These are phyloP conservation scores for Syrmaticus mikado DNA, from an alignment of 2,113 vertebrate genomes.

Conservation along the genomic window DNA sequence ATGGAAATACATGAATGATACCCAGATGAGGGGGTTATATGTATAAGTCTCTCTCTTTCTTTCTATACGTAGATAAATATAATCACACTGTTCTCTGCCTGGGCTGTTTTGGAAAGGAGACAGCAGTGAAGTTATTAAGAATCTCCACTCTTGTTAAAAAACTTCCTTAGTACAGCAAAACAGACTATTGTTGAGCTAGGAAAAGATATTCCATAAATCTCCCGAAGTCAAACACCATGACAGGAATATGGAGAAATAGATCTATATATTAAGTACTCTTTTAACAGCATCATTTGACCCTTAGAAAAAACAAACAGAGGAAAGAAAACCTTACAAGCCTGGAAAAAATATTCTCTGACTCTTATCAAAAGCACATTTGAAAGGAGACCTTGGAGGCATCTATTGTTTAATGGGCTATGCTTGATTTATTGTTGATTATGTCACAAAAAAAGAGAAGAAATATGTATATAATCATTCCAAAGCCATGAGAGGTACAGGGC, in stretches of 20 bases:
- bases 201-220: slow-evolving; percentile 73
- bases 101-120: slow-evolving; percentile 58
- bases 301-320: slow-evolving; percentile 71
- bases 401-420: slow-evolving; percentile 61
- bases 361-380: slow-evolving; percentile 75
- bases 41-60: neutral
- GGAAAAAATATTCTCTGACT: slow-evolving; percentile 47
- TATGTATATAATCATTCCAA: neutral
- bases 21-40: neutral
- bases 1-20: neutral
- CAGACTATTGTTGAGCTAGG: slow-evolving; percentile 65
- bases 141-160: slow-evolving; percentile 58
- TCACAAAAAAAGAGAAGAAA: neutral
- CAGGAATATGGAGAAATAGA: slow-evolving; percentile 59
- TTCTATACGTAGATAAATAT: neutral
- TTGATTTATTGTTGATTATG: slow-evolving; percentile 70
- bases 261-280: slow-evolving; percentile 68
- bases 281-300: slow-evolving; percentile 72
- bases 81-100: neutral
- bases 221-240: slow-evolving; percentile 65
- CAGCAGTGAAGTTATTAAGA: slow-evolving; percentile 61
- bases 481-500: neutral
- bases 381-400: slow-evolving; percentile 57
- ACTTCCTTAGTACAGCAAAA: slow-evolving; percentile 62
- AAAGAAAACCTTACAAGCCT: slow-evolving; percentile 61